Evolutionary conservation across 2,113 vertebrate genomes (phyloP).

Genomic region (Phaethornis superciliosus): DNA sequence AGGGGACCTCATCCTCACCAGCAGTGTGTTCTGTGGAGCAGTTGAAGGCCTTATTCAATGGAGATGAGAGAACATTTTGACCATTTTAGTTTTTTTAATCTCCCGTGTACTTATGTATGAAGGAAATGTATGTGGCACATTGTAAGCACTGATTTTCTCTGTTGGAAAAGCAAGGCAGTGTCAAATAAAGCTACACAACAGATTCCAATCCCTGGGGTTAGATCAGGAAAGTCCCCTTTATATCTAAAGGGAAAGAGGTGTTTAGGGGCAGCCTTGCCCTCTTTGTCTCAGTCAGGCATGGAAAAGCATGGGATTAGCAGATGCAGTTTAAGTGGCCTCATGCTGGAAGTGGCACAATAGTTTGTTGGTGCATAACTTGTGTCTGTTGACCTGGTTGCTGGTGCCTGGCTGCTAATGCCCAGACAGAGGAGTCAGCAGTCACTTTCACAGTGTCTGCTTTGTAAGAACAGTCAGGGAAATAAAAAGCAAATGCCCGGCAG

Average conservation of each 20-base stretch:
- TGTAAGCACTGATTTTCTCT: constrained; percentile 4
- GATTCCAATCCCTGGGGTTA: constrained; percentile 39
- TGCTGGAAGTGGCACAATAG: constrained; percentile 11
- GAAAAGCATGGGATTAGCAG: constrained; percentile 18
- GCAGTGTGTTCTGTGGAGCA: neutral
- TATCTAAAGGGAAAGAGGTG: neutral
- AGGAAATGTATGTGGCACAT: neutral
- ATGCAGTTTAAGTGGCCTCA: constrained; percentile 30
- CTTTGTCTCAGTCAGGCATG: neutral
- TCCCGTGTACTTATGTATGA: neutral
- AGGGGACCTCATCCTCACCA: neutral
- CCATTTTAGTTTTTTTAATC: neutral
- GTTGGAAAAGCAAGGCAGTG: neutral
- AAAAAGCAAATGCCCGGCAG: constrained; percentile 29
- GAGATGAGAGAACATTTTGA: neutral
- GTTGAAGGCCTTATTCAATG: neutral
- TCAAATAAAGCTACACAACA: neutral
- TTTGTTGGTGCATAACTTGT: constrained; percentile 44
- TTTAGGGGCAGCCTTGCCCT: constrained; percentile 3
- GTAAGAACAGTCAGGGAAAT: constrained; percentile 27
- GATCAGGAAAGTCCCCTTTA: constrained; percentile 16
- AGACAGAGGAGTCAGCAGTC: constrained; percentile 69
- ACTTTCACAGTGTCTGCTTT: constrained; percentile 40
- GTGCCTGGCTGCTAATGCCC: constrained; percentile 51
- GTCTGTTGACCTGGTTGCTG: constrained; percentile 24